Evolutionary conservation across 2,797 vertebrate species (phyloP).

Genomic region (Ptychobarbus kaznakovi): DNA sequence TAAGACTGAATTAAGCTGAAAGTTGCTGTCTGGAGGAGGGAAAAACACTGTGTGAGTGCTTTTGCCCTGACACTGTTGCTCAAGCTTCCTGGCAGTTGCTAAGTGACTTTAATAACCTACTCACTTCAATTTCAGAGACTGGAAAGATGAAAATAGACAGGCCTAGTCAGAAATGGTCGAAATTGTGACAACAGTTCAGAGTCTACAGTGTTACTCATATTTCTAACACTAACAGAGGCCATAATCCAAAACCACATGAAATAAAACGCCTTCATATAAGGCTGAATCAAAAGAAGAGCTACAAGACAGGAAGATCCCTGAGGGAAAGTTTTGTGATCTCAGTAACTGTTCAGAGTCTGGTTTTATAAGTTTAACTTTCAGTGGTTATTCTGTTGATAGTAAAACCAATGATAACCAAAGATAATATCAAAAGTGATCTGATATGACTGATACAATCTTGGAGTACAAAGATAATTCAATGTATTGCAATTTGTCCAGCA

Average conservation of each 20-base stretch:
- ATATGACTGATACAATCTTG: constrained; percentile 62
- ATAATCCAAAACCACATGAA: constrained; percentile 36
- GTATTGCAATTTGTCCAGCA: neutral
- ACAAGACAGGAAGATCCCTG: constrained; percentile 5
- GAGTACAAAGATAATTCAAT: neutral
- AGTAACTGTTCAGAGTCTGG: neutral
- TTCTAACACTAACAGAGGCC: constrained; percentile 34
- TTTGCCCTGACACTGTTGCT: constrained; percentile 27
- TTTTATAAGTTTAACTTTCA: neutral
- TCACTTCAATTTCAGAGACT: constrained; percentile 48
- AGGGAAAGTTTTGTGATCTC: neutral
- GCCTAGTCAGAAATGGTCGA: constrained; percentile 38
- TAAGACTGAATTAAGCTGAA: constrained; percentile 42
- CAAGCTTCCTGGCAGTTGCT: constrained; percentile 54
- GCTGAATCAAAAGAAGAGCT: constrained; percentile 15
- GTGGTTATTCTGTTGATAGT: constrained; percentile 3
- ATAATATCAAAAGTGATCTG: constrained; percentile 63
- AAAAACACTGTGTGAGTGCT: constrained; percentile 15
- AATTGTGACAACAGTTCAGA: constrained; percentile 41
- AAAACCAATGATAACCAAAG: constrained; percentile 51
- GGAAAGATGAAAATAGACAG: constrained; percentile 53
- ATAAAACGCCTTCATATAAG: constrained; percentile 35
- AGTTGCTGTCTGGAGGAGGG: constrained; percentile 29
- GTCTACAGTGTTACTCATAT: constrained; percentile 41
- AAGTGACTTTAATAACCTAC: constrained; percentile 59